These are phyloP conservation scores for Melolontha melolontha DNA, from an alignment of 2,888 invertebrate species.

Conservation along the genomic window DNA sequence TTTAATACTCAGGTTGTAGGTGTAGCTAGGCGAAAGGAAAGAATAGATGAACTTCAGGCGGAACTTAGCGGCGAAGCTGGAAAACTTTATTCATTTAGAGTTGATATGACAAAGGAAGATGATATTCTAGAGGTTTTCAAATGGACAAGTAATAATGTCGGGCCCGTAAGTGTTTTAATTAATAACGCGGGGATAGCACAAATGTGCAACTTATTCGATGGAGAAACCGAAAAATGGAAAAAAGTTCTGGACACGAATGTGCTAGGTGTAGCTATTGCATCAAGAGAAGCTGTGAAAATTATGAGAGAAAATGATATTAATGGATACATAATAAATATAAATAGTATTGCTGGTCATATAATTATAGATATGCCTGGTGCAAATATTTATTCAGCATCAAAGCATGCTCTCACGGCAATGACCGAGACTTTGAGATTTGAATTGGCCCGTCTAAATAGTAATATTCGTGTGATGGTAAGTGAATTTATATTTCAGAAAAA, in stretches of 20 bases:
- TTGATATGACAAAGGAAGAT: conserved; percentile 49
- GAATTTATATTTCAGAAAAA: too few relatives aligned
- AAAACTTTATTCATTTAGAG: conserved; percentile 42
- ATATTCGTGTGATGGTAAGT: conserved; percentile 45
- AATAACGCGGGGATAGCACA: conserved; percentile 50
- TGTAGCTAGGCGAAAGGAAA: conserved; percentile 46
- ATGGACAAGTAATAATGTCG: conserved; percentile 49
- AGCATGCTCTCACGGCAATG: conserved; percentile 48
- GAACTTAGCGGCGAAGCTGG: conserved; percentile 43
- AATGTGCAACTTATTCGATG: conserved; percentile 44
- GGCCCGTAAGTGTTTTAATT: conserved; percentile 50
- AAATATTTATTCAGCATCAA: conserved; percentile 47
- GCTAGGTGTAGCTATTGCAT: conserved; percentile 43
- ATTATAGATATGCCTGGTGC: conserved; percentile 42
- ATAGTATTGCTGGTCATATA: conserved; percentile 49
- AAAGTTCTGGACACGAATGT: conserved; percentile 47
- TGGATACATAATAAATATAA: conserved; percentile 51
- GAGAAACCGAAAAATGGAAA: conserved; percentile 47
- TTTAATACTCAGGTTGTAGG: conserved; percentile 46
- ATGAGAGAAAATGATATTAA: conserved; percentile 48
- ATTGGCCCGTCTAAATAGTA: conserved; percentile 38
- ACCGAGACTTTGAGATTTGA: conserved; percentile 49
- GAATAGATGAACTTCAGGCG: conserved; percentile 42
- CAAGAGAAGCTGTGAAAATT: conserved; percentile 48
- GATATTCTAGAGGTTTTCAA: conserved; percentile 49